These are phyloP conservation scores for Microchirus variegatus DNA, from an alignment of 2,797 vertebrate genomes.

Conservation along the genomic window DNA sequence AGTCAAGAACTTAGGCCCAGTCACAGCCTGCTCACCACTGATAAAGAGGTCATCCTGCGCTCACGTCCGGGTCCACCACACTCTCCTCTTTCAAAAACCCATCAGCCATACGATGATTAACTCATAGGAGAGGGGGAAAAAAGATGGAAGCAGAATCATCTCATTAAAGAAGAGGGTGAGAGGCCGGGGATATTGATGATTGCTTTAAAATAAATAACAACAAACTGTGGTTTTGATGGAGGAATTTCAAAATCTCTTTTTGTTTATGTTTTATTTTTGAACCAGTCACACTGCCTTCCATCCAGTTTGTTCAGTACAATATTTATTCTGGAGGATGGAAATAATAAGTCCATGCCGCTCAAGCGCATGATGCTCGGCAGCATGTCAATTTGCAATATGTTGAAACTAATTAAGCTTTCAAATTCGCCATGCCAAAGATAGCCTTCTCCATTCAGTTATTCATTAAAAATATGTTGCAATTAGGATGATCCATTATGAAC, in stretches of 20 bases:
- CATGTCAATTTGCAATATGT: conserved; percentile 52
- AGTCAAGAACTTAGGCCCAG: conserved; percentile 62
- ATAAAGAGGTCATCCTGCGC: conserved; percentile 78
- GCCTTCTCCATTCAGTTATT: conserved; percentile 59
- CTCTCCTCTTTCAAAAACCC: conserved; percentile 56
- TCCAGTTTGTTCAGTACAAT: conserved; percentile 23
- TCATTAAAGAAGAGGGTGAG: conserved; percentile 53
- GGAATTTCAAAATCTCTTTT: conserved; percentile 33
- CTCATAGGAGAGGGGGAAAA: conserved; percentile 29
- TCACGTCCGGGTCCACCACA: conserved; percentile 61
- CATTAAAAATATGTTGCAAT: conserved; percentile 72
- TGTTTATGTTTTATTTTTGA: neutral
- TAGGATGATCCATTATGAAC: conserved; percentile 66
- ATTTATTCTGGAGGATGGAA: conserved; percentile 42
- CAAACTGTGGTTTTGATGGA: conserved; percentile 60
- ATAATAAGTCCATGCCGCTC: conserved; percentile 50
- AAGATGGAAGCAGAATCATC: conserved; percentile 68
- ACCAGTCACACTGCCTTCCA: too few species aligned
- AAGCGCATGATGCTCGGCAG: conserved; percentile 36
- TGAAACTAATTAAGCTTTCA: conserved; percentile 66
- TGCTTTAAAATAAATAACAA: conserved; percentile 59
- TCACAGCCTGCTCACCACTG: conserved; percentile 74
- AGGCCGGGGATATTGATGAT: conserved; percentile 54
- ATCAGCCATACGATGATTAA: conserved; percentile 70
- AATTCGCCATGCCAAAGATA: conserved; percentile 59